Evolutionary conservation across 1,140 invertebrate genomes (phyloP), one percentile per base, ranked within the genome.

Genomic region (Hylaeus volcanicus): DNA sequence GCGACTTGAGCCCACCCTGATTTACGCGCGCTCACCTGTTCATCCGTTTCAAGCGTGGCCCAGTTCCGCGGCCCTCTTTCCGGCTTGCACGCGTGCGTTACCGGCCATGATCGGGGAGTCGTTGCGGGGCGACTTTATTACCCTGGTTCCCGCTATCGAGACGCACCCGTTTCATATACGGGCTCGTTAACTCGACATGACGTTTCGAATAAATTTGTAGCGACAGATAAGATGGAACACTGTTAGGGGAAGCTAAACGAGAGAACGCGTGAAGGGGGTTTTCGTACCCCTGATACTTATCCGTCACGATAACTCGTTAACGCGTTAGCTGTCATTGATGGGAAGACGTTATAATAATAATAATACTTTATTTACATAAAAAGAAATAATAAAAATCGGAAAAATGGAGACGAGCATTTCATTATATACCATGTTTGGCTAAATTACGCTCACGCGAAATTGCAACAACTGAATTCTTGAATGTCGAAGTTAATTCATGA

Each of bases 21-120:
- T 91, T 91, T 91, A 90, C 87, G 81, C 81, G 64, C 79, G 85
- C 73, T 90, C 89, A 90, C 89, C 89, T 90, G 90, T 82, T 90
- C 88, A 88, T 90, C 88, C 89, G 88, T 86, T 85, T 89, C 86
- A 90, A 86, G 79, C 84, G 85, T 89, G 85, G 86, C 86, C 89
- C 88, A 89, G 85, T 90, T 90, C 86, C 81, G 41, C 14, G 68
- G 55, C 58, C 75, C 71, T 85, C 89, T 83, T 89, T 88, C 86
- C 88, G 82, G 86, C 75, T 81, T 72, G 70, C 78, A 74, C 51
- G 48, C 75, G 74, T 77, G 76, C 51, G 41, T 73, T 60, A 79
- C 55, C 55, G 58, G 53, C 53, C 45, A 14, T 55, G 65, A 71
- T 83, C 66, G 60, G 65, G 39, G 69, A 66, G 5, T 12, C 60